phyloP scores from a whole-genome alignment of 2,113 vertebrate species.

The Phylloscopus whistleri region DNA sequence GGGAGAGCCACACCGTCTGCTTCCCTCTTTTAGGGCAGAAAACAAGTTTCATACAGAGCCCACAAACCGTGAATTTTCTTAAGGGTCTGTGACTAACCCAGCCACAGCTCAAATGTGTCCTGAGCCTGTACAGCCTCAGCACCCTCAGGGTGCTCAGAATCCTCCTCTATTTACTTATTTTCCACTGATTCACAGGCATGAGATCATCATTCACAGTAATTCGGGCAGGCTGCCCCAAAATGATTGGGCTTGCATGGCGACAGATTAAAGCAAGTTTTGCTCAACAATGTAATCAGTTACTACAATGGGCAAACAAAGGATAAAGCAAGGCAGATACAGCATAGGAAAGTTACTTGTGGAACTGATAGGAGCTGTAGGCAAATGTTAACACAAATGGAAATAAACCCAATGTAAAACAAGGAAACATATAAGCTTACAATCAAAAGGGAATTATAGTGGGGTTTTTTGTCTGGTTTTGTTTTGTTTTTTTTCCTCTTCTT shows the following conservation, averaged over 20 bases:
- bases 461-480: neutral
- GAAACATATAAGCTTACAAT: neutral
- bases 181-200: neutral
- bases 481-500: neutral
- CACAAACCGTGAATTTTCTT: neutral
- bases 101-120: neutral
- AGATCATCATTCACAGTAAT: neutral
- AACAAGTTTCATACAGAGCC: neutral
- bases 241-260: neutral
- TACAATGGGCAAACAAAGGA: neutral
- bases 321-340: neutral
- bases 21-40: neutral
- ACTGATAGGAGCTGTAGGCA: neutral
- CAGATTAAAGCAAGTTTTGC: neutral
- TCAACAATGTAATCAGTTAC: neutral
- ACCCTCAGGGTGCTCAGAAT: neutral
- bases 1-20: neutral
- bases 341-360: neutral
- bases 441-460: neutral
- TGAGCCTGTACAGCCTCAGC: neutral
- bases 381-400: neutral
- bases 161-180: neutral
- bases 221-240: neutral
- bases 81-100: neutral
- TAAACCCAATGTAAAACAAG: neutral